Evolutionary conservation across 2,113 vertebrate species (phyloP).

Genomic region (Perca flavescens): DNA sequence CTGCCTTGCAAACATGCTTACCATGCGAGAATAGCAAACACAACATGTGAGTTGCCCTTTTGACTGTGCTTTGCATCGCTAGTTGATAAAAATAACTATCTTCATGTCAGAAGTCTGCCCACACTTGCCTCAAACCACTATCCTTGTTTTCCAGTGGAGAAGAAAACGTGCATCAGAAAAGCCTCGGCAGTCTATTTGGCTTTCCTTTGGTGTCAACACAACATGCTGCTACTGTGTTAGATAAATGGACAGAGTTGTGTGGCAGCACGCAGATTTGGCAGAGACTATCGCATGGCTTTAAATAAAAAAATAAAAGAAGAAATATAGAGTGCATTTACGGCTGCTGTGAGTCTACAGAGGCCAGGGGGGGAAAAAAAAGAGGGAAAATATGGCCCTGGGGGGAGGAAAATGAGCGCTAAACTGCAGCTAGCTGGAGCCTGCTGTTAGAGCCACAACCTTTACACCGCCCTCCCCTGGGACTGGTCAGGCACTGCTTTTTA

Average conservation of each 20-base stretch:
- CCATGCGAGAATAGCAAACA: background rate
- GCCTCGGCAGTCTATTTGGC: slow-evolving; percentile 23
- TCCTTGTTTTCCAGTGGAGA: slow-evolving; percentile 18
- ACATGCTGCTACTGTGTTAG: slow-evolving; percentile 29
- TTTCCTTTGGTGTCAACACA: slow-evolving; percentile 46
- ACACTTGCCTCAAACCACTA: slow-evolving; percentile 23
- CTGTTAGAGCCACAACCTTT: slow-evolving; percentile 72
- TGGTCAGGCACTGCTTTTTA: slow-evolving; percentile 47
- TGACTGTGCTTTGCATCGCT: background rate
- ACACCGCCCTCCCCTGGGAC: slow-evolving; percentile 48
- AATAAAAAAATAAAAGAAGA: slow-evolving; percentile 29
- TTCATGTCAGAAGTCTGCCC: slow-evolving; percentile 35
- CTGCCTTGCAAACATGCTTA: background rate
- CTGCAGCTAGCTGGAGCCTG: slow-evolving; percentile 44
- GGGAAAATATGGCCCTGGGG: slow-evolving; percentile 40
- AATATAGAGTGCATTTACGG: slow-evolving; percentile 50
- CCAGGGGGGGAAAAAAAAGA: background rate
- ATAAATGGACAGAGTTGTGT: slow-evolving; percentile 43
- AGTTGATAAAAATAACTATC: slow-evolving; percentile 28
- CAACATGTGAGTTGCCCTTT: background rate
- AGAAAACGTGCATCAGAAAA: slow-evolving; percentile 22
- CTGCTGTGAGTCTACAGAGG: slow-evolving; percentile 41
- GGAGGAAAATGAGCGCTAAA: slow-evolving; percentile 51
- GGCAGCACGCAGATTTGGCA: slow-evolving; percentile 47
- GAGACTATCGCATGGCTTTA: slow-evolving; percentile 45